Base-by-base conservation (phyloP, 2,113 vertebrate genomes). In the Ictalurus furcatus region DNA sequence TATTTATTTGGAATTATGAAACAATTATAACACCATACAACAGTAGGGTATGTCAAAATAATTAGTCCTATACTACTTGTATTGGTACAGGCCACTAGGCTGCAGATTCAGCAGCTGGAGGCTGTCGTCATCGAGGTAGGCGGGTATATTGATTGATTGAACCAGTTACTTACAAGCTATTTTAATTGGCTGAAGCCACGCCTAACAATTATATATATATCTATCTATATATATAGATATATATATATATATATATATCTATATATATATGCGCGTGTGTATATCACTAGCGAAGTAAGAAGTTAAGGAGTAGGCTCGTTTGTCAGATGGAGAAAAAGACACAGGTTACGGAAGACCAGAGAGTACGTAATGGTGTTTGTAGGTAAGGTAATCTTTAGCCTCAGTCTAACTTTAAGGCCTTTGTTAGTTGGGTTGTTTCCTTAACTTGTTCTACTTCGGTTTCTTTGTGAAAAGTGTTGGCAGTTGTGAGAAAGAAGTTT, bases 321-420 rank as follows among this genome's bases (percentile, higher is more conserved):
- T 76, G 34, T 2, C 59, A 78, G 74, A 92, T 93, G 93, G 94
- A 95, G 87, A 19, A 19, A 0, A 6, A 85, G n/a, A 83, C 61
- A 19, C 84, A 85, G 14, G 59, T 63, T 21, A 28, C 71, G 2
- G 82, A 88, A 84, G 34, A n/a, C 12, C 61, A 44, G 5, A 48
- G 74, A 11, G 48, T 74, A 6, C 67, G 59, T 69, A 85, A n/a
- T 85, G 14, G 30, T 74, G 67, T 95, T 87, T 96, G 95, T 91
- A 91, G 95, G 95, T 96, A 91, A 92, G 95, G n/a, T 14, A 14
- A 0, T 14, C 0, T 83, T 83, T 7, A 17, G 2, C 19, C 6
- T 76, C 23, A 23, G 37, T 21, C 40, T 7, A 17, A 37, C 6
- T 0, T 21, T 48, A 48, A 14, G 21, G 21, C 11, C 0, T 76